Conservation (phyloP, 2,797 vertebrate species). For the Microctenopoma steveboyesi region DNA sequence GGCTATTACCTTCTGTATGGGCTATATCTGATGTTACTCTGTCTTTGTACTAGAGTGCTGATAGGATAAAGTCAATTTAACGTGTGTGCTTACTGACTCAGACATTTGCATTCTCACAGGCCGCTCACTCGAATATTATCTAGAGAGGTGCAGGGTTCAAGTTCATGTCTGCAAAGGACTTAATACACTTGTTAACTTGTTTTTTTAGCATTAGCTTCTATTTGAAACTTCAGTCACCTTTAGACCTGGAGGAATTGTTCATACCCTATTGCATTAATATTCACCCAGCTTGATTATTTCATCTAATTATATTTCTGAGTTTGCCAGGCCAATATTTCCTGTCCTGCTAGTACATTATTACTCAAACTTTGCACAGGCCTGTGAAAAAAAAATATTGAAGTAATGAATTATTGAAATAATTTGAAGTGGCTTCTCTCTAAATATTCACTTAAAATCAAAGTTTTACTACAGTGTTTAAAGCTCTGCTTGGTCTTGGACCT, state of each 20-base stretch:
- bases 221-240: not conserved
- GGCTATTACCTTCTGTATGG: too few relatives aligned
- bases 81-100: too few relatives aligned
- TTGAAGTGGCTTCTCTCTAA: conserved; percentile 1
- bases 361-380: not conserved
- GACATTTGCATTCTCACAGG: too few relatives aligned
- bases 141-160: too few relatives aligned
- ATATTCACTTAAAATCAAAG: conserved; percentile 32
- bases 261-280: conserved; percentile 4
- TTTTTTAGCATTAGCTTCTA: not conserved
- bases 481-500: conserved; percentile 7
- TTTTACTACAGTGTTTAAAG: conserved; percentile 37
- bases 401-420: too few relatives aligned
- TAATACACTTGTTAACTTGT: not conserved
- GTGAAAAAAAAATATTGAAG: not conserved
- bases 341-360: conserved; percentile 9
- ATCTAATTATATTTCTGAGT: conserved; percentile 22
- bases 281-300: not conserved
- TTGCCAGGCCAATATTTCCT: conserved; percentile 11
- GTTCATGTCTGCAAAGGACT: not conserved
- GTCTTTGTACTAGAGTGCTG: too few relatives aligned
- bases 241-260: not conserved
- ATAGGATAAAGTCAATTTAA: too few relatives aligned
- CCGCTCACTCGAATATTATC: too few relatives aligned
- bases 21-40: too few relatives aligned